These are phyloP conservation scores for Trichogramma dendrolimi DNA, from an alignment of 2,888 invertebrate genomes.

Conservation along the genomic window DNA sequence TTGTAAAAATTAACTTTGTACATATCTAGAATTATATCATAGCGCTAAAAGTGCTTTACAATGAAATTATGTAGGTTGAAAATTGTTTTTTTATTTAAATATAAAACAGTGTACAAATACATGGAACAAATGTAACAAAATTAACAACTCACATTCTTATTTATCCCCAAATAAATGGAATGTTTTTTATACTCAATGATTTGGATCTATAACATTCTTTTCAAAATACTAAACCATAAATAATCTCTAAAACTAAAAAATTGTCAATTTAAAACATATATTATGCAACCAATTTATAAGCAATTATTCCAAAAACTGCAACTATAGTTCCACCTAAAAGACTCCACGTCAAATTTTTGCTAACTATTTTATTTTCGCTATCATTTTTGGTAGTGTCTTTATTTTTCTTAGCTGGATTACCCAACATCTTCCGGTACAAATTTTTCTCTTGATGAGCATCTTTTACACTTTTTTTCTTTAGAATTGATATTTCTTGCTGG, in stretches of 20 bases:
- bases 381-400: slow-evolving; percentile 26
- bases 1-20: slow-evolving; percentile 8
- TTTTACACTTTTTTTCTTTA: slow-evolving; percentile 57
- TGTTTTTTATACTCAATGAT: slow-evolving; percentile 16
- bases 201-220: not conserved
- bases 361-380: slow-evolving; percentile 35
- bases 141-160: slow-evolving; percentile 19
- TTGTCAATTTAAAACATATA: slow-evolving; percentile 9
- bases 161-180: slow-evolving; percentile 26
- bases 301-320: slow-evolving; percentile 69
- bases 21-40: slow-evolving; percentile 22
- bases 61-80: slow-evolving; percentile 19
- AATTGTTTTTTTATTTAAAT: slow-evolving; percentile 29
- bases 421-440: slow-evolving; percentile 67
- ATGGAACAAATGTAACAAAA: slow-evolving; percentile 27
- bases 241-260: slow-evolving; percentile 12
- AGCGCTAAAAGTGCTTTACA: slow-evolving; percentile 11
- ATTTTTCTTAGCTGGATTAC: slow-evolving; percentile 37
- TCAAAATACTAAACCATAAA: not conserved
- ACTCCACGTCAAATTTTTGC: slow-evolving; percentile 62
- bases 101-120: slow-evolving; percentile 29
- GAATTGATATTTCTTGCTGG: slow-evolving; percentile 57
- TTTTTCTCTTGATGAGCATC: slow-evolving; percentile 62
- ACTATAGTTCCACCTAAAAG: slow-evolving; percentile 65
- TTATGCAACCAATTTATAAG: slow-evolving; percentile 63